Percentiles rank a stretch among this genome's conserved stretches.
phyloP scores from a whole-genome alignment of 2,888 invertebrate species.

The Penaeus monodon region DNA sequence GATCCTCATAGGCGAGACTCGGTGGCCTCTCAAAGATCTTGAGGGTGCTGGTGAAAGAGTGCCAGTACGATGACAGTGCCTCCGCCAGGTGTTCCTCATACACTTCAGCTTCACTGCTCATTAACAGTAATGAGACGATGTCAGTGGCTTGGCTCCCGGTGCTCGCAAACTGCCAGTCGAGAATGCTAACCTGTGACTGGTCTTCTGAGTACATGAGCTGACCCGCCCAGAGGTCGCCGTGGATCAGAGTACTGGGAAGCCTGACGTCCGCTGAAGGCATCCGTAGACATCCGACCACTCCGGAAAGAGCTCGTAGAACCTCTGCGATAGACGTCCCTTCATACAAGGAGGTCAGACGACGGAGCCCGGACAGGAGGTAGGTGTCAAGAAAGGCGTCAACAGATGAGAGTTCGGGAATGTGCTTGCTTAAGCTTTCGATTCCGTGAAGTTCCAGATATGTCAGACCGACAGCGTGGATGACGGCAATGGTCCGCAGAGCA shows the following conservation, averaged over 20 bases:
- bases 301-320: neutral
- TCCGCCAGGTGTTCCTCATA: slow-evolving; percentile 22
- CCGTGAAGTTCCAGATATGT: slow-evolving; percentile 15
- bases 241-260: slow-evolving; percentile 18
- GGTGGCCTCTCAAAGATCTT: neutral
- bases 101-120: slow-evolving; percentile 23
- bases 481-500: slow-evolving; percentile 25
- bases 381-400: slow-evolving; percentile 1
- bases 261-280: neutral
- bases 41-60: neutral
- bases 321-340: slow-evolving; percentile 9
- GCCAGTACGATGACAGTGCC: slow-evolving; percentile 27
- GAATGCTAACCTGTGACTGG: neutral
- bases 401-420: neutral
- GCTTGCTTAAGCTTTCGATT: neutral
- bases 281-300: neutral
- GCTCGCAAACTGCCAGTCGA: slow-evolving; percentile 45
- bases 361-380: neutral
- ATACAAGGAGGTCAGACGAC: neutral
- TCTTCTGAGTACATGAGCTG: slow-evolving; percentile 34
- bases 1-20: neutral
- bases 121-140: slow-evolving; percentile 25
- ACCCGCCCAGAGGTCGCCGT: slow-evolving; percentile 44
- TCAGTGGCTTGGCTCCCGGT: slow-evolving; percentile 12
- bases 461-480: slow-evolving; percentile 32